phyloP scores from a whole-genome alignment of 1,140 invertebrate species.

The Achatina immaculata region DNA sequence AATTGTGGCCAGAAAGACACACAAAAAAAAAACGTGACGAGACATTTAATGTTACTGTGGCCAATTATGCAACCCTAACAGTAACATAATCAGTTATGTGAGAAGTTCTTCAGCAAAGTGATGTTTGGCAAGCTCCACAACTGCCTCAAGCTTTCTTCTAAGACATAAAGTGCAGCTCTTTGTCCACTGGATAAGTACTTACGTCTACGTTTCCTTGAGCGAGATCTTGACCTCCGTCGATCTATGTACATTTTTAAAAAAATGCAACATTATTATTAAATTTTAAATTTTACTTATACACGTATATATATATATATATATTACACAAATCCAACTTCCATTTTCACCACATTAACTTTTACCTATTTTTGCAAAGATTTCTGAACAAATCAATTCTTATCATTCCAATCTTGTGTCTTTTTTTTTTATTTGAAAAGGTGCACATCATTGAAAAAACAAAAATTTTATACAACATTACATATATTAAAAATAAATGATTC shows the following conservation, averaged over 20 bases:
- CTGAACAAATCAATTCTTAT: neutral
- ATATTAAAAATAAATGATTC: neutral
- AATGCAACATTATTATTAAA: neutral
- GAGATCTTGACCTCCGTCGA: slow-evolving; percentile 42
- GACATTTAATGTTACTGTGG: neutral
- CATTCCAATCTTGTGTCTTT: neutral
- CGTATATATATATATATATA: neutral
- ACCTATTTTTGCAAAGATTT: neutral
- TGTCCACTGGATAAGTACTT: slow-evolving; percentile 5
- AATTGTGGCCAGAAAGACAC: too few relatives aligned
- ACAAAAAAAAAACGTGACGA: too few relatives aligned
- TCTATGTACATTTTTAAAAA: slow-evolving; percentile 38
- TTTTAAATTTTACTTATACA: neutral
- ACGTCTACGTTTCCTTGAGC: slow-evolving; percentile 46
- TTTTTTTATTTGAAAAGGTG: neutral
- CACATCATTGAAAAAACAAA: too few relatives aligned
- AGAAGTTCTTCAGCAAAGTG: neutral
- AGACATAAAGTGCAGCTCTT: neutral
- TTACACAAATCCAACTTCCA: neutral
- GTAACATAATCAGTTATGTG: neutral
- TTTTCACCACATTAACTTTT: neutral
- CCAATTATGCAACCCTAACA: neutral
- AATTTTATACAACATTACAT: neutral
- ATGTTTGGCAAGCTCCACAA: neutral
- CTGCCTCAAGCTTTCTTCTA: neutral